These are phyloP conservation scores for Linhomoeus sp. DNA, from an alignment of 2,888 invertebrate species.

Conservation along the genomic window DNA sequence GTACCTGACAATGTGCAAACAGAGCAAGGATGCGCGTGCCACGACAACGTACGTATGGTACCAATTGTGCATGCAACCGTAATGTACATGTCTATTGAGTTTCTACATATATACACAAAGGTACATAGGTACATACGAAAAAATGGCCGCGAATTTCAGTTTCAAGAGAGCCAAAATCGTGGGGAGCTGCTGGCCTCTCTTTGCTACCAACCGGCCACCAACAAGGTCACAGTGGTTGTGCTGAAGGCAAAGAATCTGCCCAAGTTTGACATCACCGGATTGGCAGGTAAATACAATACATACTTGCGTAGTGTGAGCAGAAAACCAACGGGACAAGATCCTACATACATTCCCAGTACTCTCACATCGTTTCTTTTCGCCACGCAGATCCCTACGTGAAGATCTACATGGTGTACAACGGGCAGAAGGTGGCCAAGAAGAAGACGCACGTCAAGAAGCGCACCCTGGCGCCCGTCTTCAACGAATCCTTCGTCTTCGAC, in stretches of 20 bases:
- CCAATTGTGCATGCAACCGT: too few species aligned
- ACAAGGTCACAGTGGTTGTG: conserved; percentile 80
- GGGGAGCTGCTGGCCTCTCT: conserved; percentile 85
- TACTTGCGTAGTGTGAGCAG: neutral
- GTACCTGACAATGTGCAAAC: too few species aligned
- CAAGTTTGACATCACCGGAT: conserved; percentile 56
- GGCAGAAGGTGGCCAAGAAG: conserved; percentile 94
- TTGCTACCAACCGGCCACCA: conserved; percentile 93
- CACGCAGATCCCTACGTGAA: conserved; percentile 75
- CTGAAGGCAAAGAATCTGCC: conserved; percentile 90
- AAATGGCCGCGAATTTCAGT: conserved; percentile 2
- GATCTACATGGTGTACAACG: conserved; percentile 84
- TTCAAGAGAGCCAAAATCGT: conserved; percentile 69
- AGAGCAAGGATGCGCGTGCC: too few species aligned
- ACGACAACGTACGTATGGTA: too few species aligned
- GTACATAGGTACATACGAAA: too few species aligned
- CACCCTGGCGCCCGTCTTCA: conserved; percentile 91
- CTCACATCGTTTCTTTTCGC: too few species aligned
- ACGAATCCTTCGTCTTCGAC: conserved; percentile 94
- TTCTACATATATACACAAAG: too few species aligned
- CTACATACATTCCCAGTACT: too few species aligned
- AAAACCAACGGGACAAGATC: too few species aligned
- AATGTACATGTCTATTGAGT: too few species aligned
- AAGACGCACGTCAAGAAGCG: conserved; percentile 97
- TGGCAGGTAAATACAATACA: conserved; percentile 10